Evolutionary conservation across 2,888 invertebrate species (phyloP).

Genomic region (Hipparchia sbordonii): DNA sequence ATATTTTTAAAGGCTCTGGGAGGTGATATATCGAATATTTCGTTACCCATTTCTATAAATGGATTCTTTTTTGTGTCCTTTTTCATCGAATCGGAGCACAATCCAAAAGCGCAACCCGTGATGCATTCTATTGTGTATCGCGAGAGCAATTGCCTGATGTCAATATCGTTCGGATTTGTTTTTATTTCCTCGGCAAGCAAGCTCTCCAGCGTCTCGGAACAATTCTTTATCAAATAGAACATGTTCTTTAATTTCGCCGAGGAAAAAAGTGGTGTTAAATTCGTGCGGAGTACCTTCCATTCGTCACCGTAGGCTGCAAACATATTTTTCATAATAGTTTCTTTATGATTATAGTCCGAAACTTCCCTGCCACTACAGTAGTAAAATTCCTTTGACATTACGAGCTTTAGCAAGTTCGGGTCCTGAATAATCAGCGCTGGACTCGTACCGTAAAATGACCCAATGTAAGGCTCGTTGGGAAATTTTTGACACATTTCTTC

Average conservation of each 20-base stretch:
- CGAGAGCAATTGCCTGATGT: slow-evolving; percentile 13
- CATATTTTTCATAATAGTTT: background rate
- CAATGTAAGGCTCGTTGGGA: slow-evolving; percentile 11
- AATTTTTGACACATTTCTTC: slow-evolving; percentile 3
- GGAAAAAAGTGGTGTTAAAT: slow-evolving; percentile 63
- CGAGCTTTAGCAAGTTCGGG: slow-evolving; percentile 7
- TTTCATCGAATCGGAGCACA: slow-evolving; percentile 56
- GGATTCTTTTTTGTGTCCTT: slow-evolving; percentile 46
- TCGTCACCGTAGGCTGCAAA: slow-evolving; percentile 59
- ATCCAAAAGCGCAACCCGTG: slow-evolving; percentile 59
- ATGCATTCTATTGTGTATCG: slow-evolving; percentile 63
- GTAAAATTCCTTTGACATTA: slow-evolving; percentile 5
- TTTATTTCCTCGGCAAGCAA: slow-evolving; percentile 43
- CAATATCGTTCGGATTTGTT: background rate
- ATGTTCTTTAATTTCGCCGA: slow-evolving; percentile 67
- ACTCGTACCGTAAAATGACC: slow-evolving; percentile 3
- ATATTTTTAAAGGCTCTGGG: background rate
- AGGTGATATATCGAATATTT: slow-evolving; percentile 1
- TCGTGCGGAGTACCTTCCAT: slow-evolving; percentile 66
- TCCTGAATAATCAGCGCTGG: slow-evolving; percentile 5
- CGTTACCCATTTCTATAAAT: background rate
- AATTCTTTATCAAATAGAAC: slow-evolving; percentile 61
- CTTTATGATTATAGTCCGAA: background rate
- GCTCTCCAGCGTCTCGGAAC: slow-evolving; percentile 50
- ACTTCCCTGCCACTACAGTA: background rate